Conservation (phyloP, 92 coral and sea anemone species). For the Epizoanthus rinbou region DNA sequence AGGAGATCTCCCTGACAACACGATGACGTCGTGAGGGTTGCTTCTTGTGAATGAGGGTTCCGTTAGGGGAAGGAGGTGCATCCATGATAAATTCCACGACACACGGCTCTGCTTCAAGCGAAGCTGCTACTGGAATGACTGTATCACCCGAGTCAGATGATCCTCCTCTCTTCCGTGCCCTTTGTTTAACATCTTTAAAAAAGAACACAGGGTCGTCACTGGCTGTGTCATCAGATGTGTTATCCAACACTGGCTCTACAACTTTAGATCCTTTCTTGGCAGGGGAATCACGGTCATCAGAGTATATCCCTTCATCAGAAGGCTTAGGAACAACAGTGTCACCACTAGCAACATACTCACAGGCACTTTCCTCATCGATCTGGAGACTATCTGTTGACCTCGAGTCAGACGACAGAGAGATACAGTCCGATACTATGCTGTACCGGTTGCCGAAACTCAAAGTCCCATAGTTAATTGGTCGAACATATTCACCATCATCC, state of each 20-base stretch:
- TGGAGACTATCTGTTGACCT: conserved; percentile 79
- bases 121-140: conserved; percentile 8
- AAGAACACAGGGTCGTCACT: neutral
- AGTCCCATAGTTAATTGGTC: conserved; percentile 67
- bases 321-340: conserved; percentile 18
- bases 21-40: neutral
- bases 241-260: neutral
- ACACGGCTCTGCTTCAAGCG: conserved; percentile 34
- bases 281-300: conserved; percentile 71
- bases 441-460: conserved; percentile 92
- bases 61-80: conserved; percentile 65
- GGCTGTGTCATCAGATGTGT: conserved; percentile 13
- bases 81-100: conserved; percentile 75
- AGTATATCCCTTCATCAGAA: conserved; percentile 76
- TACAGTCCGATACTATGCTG: conserved; percentile 98
- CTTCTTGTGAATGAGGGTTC: conserved; percentile 37
- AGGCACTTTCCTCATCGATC: conserved; percentile 60
- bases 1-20: conserved; percentile 11
- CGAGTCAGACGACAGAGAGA: conserved; percentile 89
- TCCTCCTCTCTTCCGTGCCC: neutral
- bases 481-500: conserved; percentile 56
- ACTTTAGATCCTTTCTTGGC: neutral
- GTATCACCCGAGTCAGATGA: neutral
- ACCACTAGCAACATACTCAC: conserved; percentile 10
- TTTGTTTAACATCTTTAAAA: conserved; percentile 1